These are phyloP conservation scores for Ornithoptera priamus DNA, from an alignment of 2,888 invertebrate genomes.

Conservation along the genomic window DNA sequence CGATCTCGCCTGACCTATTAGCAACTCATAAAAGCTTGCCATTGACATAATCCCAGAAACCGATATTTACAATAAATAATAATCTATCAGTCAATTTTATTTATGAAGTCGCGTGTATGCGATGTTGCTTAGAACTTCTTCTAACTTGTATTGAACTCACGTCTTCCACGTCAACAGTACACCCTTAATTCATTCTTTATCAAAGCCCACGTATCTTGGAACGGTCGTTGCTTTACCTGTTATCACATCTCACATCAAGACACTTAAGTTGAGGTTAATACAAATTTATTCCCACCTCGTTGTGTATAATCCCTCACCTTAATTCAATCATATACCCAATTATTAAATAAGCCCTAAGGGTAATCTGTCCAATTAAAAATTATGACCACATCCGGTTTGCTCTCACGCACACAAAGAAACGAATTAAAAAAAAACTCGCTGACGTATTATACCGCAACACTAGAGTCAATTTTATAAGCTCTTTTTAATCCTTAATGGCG, in stretches of 20 bases:
- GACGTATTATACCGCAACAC: slow-evolving; percentile 42
- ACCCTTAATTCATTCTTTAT: too few species aligned
- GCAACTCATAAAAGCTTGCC: slow-evolving; percentile 8
- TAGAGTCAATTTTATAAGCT: slow-evolving; percentile 38
- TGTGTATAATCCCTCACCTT: slow-evolving; percentile 4
- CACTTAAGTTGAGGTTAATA: neutral
- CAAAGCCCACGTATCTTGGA: too few species aligned
- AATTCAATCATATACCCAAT: slow-evolving; percentile 3
- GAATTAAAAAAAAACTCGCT: slow-evolving; percentile 34
- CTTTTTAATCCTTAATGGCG: slow-evolving; percentile 39
- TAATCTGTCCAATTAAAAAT: slow-evolving; percentile 33
- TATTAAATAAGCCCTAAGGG: slow-evolving; percentile 11
- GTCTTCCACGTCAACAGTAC: too few species aligned
- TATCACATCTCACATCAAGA: too few species aligned
- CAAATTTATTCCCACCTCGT: slow-evolving; percentile 1
- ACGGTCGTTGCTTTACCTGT: too few species aligned
- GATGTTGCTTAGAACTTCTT: too few species aligned
- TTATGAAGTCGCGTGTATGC: too few species aligned
- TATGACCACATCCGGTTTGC: slow-evolving; percentile 38
- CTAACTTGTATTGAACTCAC: too few species aligned
- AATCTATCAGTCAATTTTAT: too few species aligned
- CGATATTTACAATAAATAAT: too few species aligned
- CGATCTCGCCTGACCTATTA: slow-evolving; percentile 7
- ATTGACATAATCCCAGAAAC: neutral
- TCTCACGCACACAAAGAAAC: slow-evolving; percentile 32